Evolutionary conservation across 2,797 vertebrate genomes (phyloP).

Genomic region (Uromys caudimaculatus): DNA sequence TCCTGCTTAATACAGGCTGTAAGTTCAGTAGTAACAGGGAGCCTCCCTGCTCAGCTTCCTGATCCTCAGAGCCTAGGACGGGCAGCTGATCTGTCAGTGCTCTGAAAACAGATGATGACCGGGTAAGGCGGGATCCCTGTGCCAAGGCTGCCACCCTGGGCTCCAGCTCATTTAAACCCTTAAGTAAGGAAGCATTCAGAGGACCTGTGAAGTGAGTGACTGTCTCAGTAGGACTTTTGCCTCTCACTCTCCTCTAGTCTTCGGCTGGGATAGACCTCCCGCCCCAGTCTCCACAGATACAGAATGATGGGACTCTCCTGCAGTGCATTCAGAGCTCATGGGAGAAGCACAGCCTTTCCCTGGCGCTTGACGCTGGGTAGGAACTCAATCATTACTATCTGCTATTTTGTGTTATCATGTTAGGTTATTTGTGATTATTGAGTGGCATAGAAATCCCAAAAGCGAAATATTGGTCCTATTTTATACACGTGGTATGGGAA

Average conservation of each 20-base stretch:
- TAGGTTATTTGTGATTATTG: not conserved
- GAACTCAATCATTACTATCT: not conserved
- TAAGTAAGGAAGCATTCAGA: not conserved
- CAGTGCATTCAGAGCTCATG: not conserved
- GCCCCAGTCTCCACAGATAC: not conserved
- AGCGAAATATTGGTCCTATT: not conserved
- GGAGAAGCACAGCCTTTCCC: not conserved
- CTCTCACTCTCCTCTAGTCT: not conserved
- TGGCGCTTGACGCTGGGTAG: not conserved
- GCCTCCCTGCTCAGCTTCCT: not conserved
- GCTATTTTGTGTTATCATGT: not conserved
- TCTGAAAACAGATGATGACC: not conserved
- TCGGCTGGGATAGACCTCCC: not conserved
- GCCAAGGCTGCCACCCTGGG: not conserved
- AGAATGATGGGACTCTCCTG: not conserved
- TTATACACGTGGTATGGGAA: not conserved
- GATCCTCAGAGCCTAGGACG: not conserved
- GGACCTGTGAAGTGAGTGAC: not conserved
- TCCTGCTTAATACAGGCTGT: not conserved
- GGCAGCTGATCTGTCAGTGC: not conserved
- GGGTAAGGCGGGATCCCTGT: too few species aligned
- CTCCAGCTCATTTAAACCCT: not conserved
- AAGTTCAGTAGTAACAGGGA: not conserved
- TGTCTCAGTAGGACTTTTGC: not conserved
- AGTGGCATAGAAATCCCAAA: not conserved